Percentiles rank a stretch among this genome's conserved stretches.
Conservation (phyloP, 2,113 vertebrate genomes). For the Misgurnus mizolepis region DNA sequence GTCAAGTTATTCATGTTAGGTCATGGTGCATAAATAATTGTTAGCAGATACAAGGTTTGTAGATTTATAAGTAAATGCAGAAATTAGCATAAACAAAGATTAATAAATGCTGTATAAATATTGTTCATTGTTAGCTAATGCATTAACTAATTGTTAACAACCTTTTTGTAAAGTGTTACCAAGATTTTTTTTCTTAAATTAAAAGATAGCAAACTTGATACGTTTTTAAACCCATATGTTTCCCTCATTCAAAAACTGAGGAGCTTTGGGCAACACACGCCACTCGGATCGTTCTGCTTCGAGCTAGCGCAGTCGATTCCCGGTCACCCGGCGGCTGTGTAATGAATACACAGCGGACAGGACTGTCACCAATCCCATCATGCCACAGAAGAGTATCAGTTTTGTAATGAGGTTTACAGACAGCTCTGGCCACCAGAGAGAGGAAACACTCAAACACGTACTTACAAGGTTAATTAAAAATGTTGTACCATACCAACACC, state of each 20-base stretch:
- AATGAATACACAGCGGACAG: conserved; percentile 36
- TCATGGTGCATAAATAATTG: no score
- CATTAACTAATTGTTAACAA: no score
- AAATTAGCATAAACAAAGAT: no score
- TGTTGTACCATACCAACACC: conserved; percentile 53
- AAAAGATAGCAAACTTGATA: neutral
- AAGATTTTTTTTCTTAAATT: neutral
- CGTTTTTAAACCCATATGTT: neutral
- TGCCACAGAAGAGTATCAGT: conserved; percentile 17
- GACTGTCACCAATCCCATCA: conserved; percentile 38
- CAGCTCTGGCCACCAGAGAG: conserved; percentile 49
- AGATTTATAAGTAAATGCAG: no score
- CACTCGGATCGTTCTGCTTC: neutral
- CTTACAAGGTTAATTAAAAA: conserved; percentile 75
- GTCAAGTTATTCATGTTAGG: no score
- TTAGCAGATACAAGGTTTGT: no score
- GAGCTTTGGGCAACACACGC: neutral
- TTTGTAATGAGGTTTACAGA: conserved; percentile 44
- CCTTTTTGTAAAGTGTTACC: no score
- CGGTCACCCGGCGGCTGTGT: conserved; percentile 36
- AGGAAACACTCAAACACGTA: conserved; percentile 55
- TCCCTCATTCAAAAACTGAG: neutral
- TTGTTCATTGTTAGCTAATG: no score
- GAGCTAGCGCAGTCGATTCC: neutral
- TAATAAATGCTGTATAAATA: no score